Conservation (phyloP, 2,797 vertebrate genomes). For the Thalassophryne amazonica region DNA sequence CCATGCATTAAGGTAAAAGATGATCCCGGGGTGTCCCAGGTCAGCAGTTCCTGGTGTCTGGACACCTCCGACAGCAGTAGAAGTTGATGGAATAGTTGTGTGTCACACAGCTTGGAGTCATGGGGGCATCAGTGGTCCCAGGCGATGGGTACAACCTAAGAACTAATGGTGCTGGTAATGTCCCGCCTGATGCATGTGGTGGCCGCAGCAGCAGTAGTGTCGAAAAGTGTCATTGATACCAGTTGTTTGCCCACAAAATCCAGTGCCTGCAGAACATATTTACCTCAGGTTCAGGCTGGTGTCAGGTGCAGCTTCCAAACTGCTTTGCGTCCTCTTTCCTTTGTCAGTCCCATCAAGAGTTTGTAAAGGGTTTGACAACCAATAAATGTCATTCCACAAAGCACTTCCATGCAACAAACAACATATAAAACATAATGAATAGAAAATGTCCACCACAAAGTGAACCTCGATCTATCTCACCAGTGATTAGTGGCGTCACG, state of each 20-base stretch:
- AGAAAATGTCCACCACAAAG: conserved; percentile 26
- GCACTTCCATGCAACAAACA: neutral
- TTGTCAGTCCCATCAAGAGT: conserved; percentile 17
- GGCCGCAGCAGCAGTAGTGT: neutral
- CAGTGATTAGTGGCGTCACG: conserved; percentile 36
- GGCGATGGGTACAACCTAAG: conserved; percentile 8
- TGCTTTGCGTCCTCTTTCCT: neutral
- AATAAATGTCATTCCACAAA: conserved; percentile 37
- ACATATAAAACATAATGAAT: neutral
- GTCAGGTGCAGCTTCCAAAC: conserved; percentile 3
- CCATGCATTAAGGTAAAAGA: conserved; percentile 65
- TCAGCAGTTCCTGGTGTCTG: conserved; percentile 17
- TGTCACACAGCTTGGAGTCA: conserved; percentile 54
- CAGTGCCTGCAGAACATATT: neutral
- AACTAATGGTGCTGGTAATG: conserved; percentile 10
- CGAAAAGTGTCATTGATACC: neutral
- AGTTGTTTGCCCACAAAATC: neutral
- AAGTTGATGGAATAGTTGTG: conserved; percentile 16
- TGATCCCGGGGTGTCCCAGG: conserved; percentile 49
- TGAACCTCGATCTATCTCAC: conserved; percentile 67
- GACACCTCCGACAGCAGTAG: conserved; percentile 13
- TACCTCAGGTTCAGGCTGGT: conserved; percentile 13
- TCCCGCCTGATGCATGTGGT: conserved; percentile 42
- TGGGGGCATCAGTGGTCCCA: conserved; percentile 51
- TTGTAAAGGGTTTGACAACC: too few species aligned